phyloP scores from a whole-genome alignment of 2,113 vertebrate genomes.

The Epinephelus moara region DNA sequence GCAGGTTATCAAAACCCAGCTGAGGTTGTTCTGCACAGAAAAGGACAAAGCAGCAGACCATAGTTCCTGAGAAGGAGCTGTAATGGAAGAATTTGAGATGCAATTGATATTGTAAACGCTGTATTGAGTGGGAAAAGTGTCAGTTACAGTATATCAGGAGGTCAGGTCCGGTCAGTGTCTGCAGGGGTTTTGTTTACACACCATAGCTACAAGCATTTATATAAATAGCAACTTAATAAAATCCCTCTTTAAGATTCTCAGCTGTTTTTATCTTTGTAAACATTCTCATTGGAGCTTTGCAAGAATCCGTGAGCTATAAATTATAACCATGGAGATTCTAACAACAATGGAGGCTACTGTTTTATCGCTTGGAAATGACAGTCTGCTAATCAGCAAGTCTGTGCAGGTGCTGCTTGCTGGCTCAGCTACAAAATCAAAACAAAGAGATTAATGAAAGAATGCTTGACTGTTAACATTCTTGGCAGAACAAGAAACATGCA shows the following conservation, averaged over 20 bases:
- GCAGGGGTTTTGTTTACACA: constrained; percentile 40
- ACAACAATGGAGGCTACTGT: constrained; percentile 48
- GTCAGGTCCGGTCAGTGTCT: constrained; percentile 36
- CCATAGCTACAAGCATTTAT: constrained; percentile 45
- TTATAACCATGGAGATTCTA: constrained; percentile 24
- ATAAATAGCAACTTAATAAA: constrained; percentile 56
- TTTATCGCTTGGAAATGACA: constrained; percentile 22
- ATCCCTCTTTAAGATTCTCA: constrained; percentile 50
- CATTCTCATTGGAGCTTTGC: constrained; percentile 24
- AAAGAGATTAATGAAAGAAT: constrained; percentile 44
- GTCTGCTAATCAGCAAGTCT: constrained; percentile 47
- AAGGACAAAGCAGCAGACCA: constrained; percentile 17
- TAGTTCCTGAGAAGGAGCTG: constrained; percentile 14
- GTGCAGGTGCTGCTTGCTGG: constrained; percentile 43
- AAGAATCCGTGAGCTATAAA: constrained; percentile 25
- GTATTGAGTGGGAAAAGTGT: constrained; percentile 17
- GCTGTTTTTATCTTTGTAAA: constrained; percentile 45
- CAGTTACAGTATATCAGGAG: constrained; percentile 40
- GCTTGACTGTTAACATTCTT: constrained; percentile 38
- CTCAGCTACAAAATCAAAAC: constrained; percentile 21
- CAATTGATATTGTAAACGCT: constrained; percentile 17
- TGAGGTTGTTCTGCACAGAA: constrained; percentile 37
- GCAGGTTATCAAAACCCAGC: constrained; percentile 55
- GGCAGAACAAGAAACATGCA: constrained; percentile 26
- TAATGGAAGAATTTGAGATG: constrained; percentile 23